A percentile compares a stretch with the other conserved stretches of the same genome.
Evolutionary conservation across 2,113 vertebrate genomes (phyloP).

Genomic region (Melanerpes aurifrons): DNA sequence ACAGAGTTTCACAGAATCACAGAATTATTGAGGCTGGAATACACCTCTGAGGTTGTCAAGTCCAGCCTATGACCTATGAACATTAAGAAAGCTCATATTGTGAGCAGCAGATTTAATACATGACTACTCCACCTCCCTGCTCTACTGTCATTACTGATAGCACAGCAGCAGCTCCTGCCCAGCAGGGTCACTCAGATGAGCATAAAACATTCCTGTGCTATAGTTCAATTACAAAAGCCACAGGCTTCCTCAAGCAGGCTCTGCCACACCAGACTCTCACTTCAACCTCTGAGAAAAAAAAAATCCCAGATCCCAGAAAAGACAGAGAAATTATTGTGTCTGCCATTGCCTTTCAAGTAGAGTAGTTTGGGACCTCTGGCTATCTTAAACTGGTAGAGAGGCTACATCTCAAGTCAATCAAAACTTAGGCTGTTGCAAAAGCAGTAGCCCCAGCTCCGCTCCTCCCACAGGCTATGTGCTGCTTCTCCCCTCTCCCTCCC

Average conservation of each 20-base stretch:
- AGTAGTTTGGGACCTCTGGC: not conserved
- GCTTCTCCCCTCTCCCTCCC: not conserved
- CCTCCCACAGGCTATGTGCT: fast-evolving
- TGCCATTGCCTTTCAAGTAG: not conserved
- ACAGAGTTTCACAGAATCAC: not conserved
- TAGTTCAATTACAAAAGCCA: not conserved
- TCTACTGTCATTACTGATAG: not conserved
- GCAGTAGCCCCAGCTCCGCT: not conserved
- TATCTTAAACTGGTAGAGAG: not conserved
- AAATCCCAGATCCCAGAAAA: not conserved
- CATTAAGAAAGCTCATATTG: not conserved
- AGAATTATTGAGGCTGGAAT: too few species aligned
- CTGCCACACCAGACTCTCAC: not conserved
- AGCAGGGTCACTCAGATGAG: not conserved
- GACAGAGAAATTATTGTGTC: not conserved
- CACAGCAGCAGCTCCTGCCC: not conserved
- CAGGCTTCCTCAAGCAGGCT: not conserved
- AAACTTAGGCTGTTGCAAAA: not conserved
- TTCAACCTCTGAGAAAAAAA: not conserved
- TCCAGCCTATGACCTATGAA: too few species aligned
- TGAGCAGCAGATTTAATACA: not conserved
- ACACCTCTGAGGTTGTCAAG: too few species aligned
- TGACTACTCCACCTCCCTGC: not conserved
- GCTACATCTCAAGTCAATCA: not conserved
- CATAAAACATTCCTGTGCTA: fast-evolving